Evolutionary conservation across 2,888 invertebrate genomes (phyloP).

Genomic region (Athalia cordata): DNA sequence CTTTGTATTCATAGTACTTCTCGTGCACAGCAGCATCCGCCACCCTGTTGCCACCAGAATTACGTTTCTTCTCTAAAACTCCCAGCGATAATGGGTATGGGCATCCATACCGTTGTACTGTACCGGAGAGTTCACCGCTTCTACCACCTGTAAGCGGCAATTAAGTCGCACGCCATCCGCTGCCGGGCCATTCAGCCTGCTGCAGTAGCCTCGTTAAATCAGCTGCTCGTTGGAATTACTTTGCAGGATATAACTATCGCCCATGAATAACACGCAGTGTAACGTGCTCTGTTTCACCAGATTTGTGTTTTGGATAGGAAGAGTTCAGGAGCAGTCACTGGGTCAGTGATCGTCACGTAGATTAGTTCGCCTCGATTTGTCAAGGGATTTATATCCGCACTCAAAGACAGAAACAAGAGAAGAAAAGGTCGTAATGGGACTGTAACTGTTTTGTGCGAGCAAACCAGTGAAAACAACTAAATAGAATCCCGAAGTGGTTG

Average conservation of each 20-base stretch:
- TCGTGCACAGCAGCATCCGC: no score
- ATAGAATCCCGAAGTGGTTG: slow-evolving; percentile 45
- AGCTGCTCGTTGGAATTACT: no score
- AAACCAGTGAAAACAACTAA: slow-evolving; percentile 15
- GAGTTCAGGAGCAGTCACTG: no score
- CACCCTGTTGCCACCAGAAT: background rate
- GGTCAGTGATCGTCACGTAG: no score
- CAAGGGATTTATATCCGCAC: background rate
- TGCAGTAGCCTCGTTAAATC: background rate
- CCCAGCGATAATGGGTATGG: background rate
- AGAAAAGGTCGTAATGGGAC: slow-evolving; percentile 11
- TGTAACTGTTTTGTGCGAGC: slow-evolving; percentile 8
- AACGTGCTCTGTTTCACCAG: no score
- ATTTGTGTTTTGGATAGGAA: no score
- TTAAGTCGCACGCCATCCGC: background rate
- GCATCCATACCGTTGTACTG: background rate
- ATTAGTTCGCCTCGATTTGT: slow-evolving; percentile 6
- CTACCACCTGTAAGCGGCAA: background rate
- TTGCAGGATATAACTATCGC: no score
- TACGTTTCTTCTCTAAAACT: background rate
- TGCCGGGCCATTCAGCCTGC: background rate
- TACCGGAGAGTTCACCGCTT: background rate
- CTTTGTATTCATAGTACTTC: background rate
- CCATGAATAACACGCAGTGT: no score
- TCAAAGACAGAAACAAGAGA: no score